Percentiles rank a stretch among this genome's conserved stretches.
These are phyloP conservation scores for Lethrus apterus DNA, from an alignment of 1,140 invertebrate genomes.

Conservation along the genomic window DNA sequence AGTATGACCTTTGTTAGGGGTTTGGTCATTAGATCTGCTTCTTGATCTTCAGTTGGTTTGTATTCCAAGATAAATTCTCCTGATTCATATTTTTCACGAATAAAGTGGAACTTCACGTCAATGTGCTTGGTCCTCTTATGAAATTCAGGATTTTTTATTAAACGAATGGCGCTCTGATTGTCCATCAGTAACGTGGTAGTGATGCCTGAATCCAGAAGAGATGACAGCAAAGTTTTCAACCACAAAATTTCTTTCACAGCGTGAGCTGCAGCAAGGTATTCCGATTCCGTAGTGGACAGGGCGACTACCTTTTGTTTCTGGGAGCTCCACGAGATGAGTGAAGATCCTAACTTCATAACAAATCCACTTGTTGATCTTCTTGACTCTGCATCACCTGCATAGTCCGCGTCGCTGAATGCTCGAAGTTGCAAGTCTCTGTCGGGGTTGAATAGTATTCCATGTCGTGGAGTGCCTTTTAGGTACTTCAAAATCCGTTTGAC, in stretches of 20 bases:
- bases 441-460: slow-evolving; percentile 22
- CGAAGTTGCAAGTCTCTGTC: neutral
- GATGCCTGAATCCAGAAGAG: too few species aligned
- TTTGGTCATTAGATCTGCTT: slow-evolving; percentile 40
- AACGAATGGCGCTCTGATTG: slow-evolving; percentile 31
- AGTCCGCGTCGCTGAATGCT: neutral
- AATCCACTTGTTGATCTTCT: slow-evolving; percentile 11
- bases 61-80: slow-evolving; percentile 6
- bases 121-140: slow-evolving; percentile 36
- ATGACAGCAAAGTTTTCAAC: neutral
- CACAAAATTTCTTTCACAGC: slow-evolving; percentile 7
- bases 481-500: slow-evolving; percentile 40
- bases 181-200: slow-evolving; percentile 29
- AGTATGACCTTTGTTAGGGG: slow-evolving; percentile 20
- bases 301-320: neutral
- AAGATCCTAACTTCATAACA: slow-evolving; percentile 4
- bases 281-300: slow-evolving; percentile 6
- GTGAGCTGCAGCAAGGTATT: slow-evolving; percentile 7
- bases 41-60: slow-evolving; percentile 20
- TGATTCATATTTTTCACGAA: slow-evolving; percentile 16
- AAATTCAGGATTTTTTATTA: slow-evolving; percentile 32
- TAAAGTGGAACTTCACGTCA: slow-evolving; percentile 35
- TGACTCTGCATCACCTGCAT: neutral
- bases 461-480: slow-evolving; percentile 38
- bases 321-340: slow-evolving; percentile 1